Evolutionary conservation across 2,797 vertebrate species (phyloP), one percentile per base, ranked within the genome.

Genomic region (Pempheris klunzingeri): DNA sequence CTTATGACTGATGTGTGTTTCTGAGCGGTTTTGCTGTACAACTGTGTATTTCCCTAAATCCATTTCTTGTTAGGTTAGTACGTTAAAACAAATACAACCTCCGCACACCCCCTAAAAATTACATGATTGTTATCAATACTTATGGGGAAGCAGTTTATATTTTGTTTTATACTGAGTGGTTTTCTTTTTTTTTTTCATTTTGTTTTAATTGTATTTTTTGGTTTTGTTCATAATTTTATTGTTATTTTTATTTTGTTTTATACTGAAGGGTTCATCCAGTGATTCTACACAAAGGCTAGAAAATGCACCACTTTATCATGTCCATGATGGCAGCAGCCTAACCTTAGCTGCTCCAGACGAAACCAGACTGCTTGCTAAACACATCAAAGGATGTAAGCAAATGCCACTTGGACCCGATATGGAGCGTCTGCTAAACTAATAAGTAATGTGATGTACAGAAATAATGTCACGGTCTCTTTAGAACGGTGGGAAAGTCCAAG

Each of bases 391-490:
- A 65, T 86, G 90, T 86, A 87, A 91, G 88, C 34, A 81, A 85
- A 90, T 59, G 77, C 74, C 77, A 85, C 87, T 87, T 92, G 88
- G 88, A 91, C 34, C 61, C n/a, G 53, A 60, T 36, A 4, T 4
- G 72, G 22, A 66, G 78, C 63, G 83, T 88, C 92, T 94, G 87
- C 81, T 92, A 86, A 92, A 68, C 76, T 91, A 88, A 92, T 92
- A 90, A 90, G 91, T 90, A 91, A 92, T 88, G 46, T 78, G 86
- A 93, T 89, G 90, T 90, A 80, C 81, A 87, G 63, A 53, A 63
- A 74, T 81, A 88, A 90, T 88, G 81, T 83, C 77, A 74, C 28
- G 73, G 83, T 90, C 71, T 77, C 86, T 83, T 90, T 86, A 85
- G 85, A 85, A 52, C 53, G 83, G 88, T 90, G 92, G 91, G 90